Evolutionary conservation across 2,113 vertebrate species (phyloP).

Genomic region (Bambusicola thoracicus): DNA sequence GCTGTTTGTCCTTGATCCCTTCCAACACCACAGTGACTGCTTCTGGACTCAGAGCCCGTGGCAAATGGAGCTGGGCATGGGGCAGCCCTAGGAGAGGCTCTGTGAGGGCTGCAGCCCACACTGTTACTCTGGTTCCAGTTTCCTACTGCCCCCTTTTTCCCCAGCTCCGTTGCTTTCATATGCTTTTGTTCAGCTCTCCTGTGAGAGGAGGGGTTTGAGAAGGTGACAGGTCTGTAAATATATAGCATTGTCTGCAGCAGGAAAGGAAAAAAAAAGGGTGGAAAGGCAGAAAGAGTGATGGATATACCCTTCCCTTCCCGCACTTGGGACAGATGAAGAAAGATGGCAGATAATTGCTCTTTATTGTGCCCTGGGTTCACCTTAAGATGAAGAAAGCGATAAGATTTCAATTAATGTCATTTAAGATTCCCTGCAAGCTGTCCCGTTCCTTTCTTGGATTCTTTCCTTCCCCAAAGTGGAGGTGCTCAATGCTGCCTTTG

Average conservation of each 20-base stretch:
- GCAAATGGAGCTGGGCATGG: background rate
- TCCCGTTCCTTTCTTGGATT: conserved; percentile 37
- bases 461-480: background rate
- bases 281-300: conserved; percentile 23
- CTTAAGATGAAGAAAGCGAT: conserved; percentile 40
- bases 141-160: background rate
- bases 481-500: conserved; percentile 63
- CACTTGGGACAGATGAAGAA: conserved; percentile 31
- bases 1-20: background rate
- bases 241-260: background rate
- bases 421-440: conserved; percentile 60
- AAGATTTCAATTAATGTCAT: conserved; percentile 69
- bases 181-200: conserved; percentile 33
- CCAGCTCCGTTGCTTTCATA: conserved; percentile 7
- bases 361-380: conserved; percentile 40
- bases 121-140: background rate
- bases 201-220: conserved; percentile 3
- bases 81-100: background rate
- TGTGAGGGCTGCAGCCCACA: fast-evolving
- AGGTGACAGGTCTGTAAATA: conserved; percentile 58
- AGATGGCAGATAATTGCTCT: conserved; percentile 53
- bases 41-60: background rate
- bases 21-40: background rate
- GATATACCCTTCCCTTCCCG: conserved; percentile 44
- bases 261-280: background rate